phyloP scores from a whole-genome alignment of 2,113 vertebrate species.

The Rhegmatorhina hoffmannsi region DNA sequence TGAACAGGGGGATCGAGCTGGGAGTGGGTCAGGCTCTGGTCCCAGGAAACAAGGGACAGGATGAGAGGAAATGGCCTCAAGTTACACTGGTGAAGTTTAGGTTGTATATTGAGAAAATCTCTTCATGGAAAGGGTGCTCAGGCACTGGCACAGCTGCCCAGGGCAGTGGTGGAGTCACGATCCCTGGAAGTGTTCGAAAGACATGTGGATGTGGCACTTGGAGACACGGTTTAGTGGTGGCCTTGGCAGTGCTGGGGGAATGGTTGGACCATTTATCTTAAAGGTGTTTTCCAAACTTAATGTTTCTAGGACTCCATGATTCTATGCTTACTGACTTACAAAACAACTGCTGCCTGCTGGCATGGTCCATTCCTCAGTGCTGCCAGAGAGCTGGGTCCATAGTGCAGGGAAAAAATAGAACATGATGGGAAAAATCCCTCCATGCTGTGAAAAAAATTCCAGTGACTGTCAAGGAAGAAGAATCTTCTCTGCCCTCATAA shows the following conservation, averaged over 20 bases:
- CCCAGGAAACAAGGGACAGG: not conserved
- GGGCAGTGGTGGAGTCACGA: not conserved
- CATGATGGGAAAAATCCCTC: not conserved
- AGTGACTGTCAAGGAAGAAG: not conserved
- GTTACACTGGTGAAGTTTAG: not conserved
- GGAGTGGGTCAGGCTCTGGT: not conserved
- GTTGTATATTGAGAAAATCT: not conserved
- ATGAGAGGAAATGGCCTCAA: fast-evolving
- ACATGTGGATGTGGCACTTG: not conserved
- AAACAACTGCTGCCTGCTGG: not conserved
- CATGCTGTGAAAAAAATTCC: fast-evolving
- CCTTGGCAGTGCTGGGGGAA: not conserved
- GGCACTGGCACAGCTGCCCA: not conserved
- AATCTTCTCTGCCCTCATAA: not conserved
- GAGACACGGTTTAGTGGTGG: not conserved
- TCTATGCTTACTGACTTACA: not conserved
- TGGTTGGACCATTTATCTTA: not conserved
- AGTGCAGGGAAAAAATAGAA: not conserved
- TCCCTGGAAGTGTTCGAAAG: not conserved
- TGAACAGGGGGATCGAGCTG: not conserved
- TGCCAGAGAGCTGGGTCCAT: not conserved
- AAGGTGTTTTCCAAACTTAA: not conserved
- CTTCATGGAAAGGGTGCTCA: not conserved
- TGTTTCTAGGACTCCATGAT: not conserved
- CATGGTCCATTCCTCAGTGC: fast-evolving